Evolutionary conservation across 92 coral and sea anemone genomes (phyloP), one percentile per base, ranked within the genome.

Genomic region (Paragorgia papillata): DNA sequence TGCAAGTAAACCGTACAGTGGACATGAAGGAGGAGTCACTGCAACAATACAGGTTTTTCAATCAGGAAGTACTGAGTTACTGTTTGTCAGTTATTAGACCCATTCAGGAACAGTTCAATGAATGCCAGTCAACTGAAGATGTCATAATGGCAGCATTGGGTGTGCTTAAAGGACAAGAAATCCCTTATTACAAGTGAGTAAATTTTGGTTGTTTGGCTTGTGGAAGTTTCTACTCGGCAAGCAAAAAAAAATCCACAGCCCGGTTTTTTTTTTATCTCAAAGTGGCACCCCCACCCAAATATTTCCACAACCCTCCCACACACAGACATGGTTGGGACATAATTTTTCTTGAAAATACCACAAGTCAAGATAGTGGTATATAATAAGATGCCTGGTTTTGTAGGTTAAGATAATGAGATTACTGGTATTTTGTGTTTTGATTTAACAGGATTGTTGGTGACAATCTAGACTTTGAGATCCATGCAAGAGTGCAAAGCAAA

Each of bases 401-500:
- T 22, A 9, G 27, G 10, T 59, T 24, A 59, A 59, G 6, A 28
- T 19, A 9, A 13, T 62, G 5, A 13, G 44, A 31, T 62, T 19
- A 62, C 48, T n/a, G n/a, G n/a, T n/a, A 62, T 37, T 37, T 37
- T 37, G 6, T 37, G 6, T 12, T 12, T 2, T n/a, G n/a, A n/a
- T n/a, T n/a, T n/a, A n/a, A n/a, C n/a, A 82, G 86, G 80, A 73
- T 82, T 73, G 81, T 82, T 62, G 87, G 79, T 65, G 83, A 83
- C 43, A 77, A 76, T 44, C 33, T 83, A 19, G 83, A 83, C 54
- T 55, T 76, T 37, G 82, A 66, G 22, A 64, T 83, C 21, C 76
- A 76, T 75, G 87, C 87, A 24, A 83, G 87, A 73, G 65, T 83
- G 30, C 87, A 83, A 46, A 83, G 67, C n/a, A 62, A 61, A 64